Evolutionary conservation across 2,797 vertebrate genomes (phyloP).

Genomic region (Cetoscarus ocellatus): DNA sequence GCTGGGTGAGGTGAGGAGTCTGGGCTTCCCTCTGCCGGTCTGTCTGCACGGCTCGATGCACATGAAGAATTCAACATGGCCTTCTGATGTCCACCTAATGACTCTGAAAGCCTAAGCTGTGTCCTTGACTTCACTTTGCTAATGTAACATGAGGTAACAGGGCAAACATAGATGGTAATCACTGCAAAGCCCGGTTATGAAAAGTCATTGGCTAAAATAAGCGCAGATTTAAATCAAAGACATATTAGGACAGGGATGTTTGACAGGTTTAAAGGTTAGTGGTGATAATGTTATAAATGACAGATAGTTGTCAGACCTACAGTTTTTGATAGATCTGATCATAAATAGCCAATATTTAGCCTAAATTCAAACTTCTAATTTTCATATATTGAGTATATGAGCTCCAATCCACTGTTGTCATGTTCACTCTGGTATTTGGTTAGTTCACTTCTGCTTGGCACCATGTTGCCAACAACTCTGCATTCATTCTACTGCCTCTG

Average conservation of each 20-base stretch:
- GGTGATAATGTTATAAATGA: no score
- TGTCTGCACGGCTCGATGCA: constrained; percentile 58
- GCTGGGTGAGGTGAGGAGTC: constrained; percentile 41
- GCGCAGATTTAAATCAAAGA: constrained; percentile 17
- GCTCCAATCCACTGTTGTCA: no score
- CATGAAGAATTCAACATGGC: constrained; percentile 56
- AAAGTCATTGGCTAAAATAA: not conserved
- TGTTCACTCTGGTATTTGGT: no score
- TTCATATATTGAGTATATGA: no score
- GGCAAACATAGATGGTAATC: constrained; percentile 15
- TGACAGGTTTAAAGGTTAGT: no score
- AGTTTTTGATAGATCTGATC: no score
- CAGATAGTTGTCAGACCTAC: no score
- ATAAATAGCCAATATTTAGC: no score
- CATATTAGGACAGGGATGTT: not conserved
- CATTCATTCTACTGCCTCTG: no score
- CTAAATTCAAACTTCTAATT: no score
- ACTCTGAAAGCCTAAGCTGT: constrained; percentile 36
- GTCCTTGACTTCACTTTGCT: constrained; percentile 19
- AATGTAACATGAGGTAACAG: constrained; percentile 8
- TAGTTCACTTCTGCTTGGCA: no score
- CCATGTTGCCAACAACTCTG: no score
- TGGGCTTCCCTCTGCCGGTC: constrained; percentile 41
- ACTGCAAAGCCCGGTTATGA: constrained; percentile 11
- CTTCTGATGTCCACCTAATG: constrained; percentile 48